phyloP scores from a whole-genome alignment of 1,140 invertebrate genomes.

The Phthorimaea operculella region DNA sequence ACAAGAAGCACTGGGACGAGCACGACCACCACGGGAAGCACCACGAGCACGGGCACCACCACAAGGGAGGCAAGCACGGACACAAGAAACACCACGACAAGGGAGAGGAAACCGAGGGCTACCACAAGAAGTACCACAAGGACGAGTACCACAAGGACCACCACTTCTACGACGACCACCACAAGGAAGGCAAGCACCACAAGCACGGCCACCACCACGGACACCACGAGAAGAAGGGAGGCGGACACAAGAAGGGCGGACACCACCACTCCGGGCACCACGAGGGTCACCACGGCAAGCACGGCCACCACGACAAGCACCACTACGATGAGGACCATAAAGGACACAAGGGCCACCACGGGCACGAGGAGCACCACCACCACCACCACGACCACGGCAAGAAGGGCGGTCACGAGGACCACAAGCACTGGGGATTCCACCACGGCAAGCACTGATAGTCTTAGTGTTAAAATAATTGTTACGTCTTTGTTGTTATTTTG shows the following conservation, averaged over 20 bases:
- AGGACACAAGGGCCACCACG: conserved; percentile 75
- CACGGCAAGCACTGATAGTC: conserved; percentile 56
- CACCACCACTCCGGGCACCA: conserved; percentile 74
- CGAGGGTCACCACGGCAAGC: conserved; percentile 71
- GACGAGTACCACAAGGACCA: conserved; percentile 80
- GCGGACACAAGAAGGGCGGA: too few species aligned
- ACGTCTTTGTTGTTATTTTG: conserved; percentile 33
- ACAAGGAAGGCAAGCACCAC: conserved; percentile 73
- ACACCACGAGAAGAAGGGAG: too few species aligned
- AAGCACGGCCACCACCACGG: too few species aligned
- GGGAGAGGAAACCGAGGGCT: conserved; percentile 73
- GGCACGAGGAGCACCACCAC: conserved; percentile 74
- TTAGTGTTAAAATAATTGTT: conserved; percentile 35
- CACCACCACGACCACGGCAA: conserved; percentile 74
- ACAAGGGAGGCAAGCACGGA: conserved; percentile 72
- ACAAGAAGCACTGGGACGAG: conserved; percentile 73
- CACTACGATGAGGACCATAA: conserved; percentile 70
- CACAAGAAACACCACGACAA: conserved; percentile 73
- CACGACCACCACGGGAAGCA: conserved; percentile 73
- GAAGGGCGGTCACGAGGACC: conserved; percentile 74
- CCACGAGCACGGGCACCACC: conserved; percentile 69
- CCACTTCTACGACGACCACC: conserved; percentile 75
- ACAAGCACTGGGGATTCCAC: conserved; percentile 74
- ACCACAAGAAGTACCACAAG: conserved; percentile 76
- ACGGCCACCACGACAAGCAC: conserved; percentile 72